phyloP scores from a whole-genome alignment of 2,888 invertebrate genomes.

The Protonemura montana region DNA sequence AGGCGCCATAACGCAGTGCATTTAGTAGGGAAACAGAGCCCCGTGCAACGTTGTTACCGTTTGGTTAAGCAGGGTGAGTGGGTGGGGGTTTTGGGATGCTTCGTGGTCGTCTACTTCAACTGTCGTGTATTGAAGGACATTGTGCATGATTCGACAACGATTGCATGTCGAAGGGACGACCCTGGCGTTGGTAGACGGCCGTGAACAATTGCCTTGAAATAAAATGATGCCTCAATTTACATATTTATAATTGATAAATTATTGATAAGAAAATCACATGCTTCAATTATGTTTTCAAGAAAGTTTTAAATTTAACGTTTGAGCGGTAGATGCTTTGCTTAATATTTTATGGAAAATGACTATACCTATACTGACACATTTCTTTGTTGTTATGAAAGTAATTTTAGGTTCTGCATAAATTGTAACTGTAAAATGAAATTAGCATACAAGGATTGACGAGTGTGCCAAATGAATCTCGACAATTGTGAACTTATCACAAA shows the following conservation, averaged over 20 bases:
- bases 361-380: neutral
- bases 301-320: neutral
- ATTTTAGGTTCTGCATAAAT: neutral
- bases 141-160: neutral
- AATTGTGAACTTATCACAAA: neutral
- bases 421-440: neutral
- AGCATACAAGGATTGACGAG: neutral
- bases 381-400: neutral
- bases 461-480: neutral
- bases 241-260: neutral
- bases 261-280: neutral
- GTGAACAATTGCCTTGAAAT: constrained; percentile 8
- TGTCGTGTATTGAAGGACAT: neutral
- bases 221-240: neutral
- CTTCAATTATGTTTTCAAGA: neutral
- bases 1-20: neutral
- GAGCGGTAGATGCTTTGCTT: neutral
- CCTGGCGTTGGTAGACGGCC: neutral
- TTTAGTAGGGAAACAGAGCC: neutral
- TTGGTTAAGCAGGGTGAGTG: neutral
- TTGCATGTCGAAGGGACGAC: neutral
- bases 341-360: neutral
- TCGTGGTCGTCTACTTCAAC: neutral
- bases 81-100: neutral
- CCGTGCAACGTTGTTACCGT: neutral